Base-by-base conservation (phyloP, 2,888 invertebrate species). In the Nephrocerus scutellatus region DNA sequence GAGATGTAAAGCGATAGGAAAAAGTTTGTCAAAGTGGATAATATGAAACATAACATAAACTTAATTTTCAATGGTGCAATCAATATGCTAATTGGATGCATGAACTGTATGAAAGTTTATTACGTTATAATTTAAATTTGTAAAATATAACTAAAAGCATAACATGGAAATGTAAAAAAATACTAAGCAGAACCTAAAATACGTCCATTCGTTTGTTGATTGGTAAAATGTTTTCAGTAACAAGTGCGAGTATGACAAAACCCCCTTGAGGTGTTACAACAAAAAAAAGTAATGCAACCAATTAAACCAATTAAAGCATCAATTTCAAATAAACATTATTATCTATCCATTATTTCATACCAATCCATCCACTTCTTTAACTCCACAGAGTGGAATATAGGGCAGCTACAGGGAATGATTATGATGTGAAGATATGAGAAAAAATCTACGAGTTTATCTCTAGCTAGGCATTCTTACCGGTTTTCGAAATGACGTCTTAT, bases 401-500 rank as follows among this genome's bases (percentile, higher is more conserved):
- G 78, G 80, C 52, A 82, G 83, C 72, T 82, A 81, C 82, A 15
- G n/a, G 22, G 14, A 30, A 6, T 24, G n/a, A 31, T 14, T 16
- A 31, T 42, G 32, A 42, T 38, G 43, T 49, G 43, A 43, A 26
- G 44, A 44, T 40, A 52, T 36, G 49, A 33, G 13, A 30, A 8
- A 33, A 14, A n/a, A 28, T 28, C 28, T 4, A 13, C n/a, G n/a
- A 13, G 13, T 9, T 28, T 13, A 30, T 24, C 7, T 12, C 12
- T 24, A 36, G 18, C 22, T 14, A 31, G 3, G 21, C 5, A n/a
- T 31, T 24, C 43, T 60, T 72, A 90, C 90, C 79, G 89, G 89
- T 70, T 83, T 84, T 74, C 84, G 81, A 61, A 89, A 87, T 63
- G 87, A 80, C 65, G 87, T 80, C 60, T 82, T 83, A 44, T 93